Base-by-base conservation (phyloP, 1,140 invertebrate species). In the Branchinecta lynchi region DNA sequence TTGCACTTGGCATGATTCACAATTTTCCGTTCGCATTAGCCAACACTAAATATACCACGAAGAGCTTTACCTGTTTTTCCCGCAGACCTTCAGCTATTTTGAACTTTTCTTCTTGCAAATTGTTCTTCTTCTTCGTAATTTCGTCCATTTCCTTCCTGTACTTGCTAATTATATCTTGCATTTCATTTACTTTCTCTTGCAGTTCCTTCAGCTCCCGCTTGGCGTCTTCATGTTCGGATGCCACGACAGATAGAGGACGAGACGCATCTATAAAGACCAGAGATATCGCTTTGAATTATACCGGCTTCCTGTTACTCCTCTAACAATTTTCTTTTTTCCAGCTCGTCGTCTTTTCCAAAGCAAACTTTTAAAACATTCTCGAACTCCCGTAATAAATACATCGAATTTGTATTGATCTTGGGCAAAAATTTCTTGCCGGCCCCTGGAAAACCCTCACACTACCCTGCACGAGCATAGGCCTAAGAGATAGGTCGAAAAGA, bases 21-120 rank as follows among this genome's bases (percentile, higher is more conserved):
- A 3, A 20, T 12, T 60, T 60, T 60, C 51, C 12, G 17, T 60
- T 2, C 17, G 2, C 1, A 20, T 60, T 60, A 20, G 17, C 17
- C 2, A 60, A 32, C 32, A 15, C 12, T 3, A 60, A 20, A 15
- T 15, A 12, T 15, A 60, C 17, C 17, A 3, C 17, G 17, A 60
- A 60, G 17, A 60, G 6, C 12, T 60, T 60, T 20, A 60, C 51
- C 51, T 60, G 51, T 60, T 60, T 60, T 6, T 60, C 12, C 51
- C 17, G 51, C 2, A 60, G 51, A 3, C 17, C 51, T 60, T 60
- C 12, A 60, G 12, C 51, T 60, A 60, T 76, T 75, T 84, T 84
- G 1, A 77, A 73, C 73, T 84, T 79, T 5, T 82, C 81, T 74
- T 83, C 83, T 7, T 82, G 75, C 68, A 86, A 77, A 60, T 79